A percentile compares a stretch with the other conserved stretches of the same genome.
Evolutionary conservation across 2,888 invertebrate genomes (phyloP).

Genomic region (Priocnemis perturbator): DNA sequence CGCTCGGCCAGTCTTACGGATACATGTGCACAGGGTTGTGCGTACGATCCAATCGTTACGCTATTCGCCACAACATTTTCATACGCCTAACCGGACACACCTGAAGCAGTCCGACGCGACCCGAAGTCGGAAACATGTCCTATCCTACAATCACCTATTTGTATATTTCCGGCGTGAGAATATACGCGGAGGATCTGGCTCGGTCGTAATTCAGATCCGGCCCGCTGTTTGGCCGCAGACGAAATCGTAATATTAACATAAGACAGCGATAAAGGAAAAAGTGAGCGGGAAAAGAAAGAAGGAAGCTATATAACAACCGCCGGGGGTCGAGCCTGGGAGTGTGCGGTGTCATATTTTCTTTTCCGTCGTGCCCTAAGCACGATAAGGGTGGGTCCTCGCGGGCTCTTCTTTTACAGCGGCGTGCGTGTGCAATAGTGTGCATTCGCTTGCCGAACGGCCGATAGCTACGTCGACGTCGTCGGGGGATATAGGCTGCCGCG

Average conservation of each 20-base stretch:
- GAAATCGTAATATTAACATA: constrained; percentile 67
- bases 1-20: too few relatives aligned
- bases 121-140: too few relatives aligned
- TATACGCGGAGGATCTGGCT: too few relatives aligned
- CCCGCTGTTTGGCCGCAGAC: neutral
- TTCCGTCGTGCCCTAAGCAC: constrained; percentile 56
- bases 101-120: too few relatives aligned
- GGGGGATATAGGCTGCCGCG: constrained; percentile 49
- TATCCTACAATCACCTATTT: too few relatives aligned
- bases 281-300: constrained; percentile 58
- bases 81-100: too few relatives aligned
- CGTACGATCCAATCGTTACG: too few relatives aligned
- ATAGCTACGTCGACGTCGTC: constrained; percentile 59
- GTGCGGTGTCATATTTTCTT: constrained; percentile 60
- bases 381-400: constrained; percentile 62
- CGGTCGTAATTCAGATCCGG: too few relatives aligned
- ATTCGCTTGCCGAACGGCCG: constrained; percentile 37
- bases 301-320: constrained; percentile 59
- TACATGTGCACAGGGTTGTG: too few relatives aligned
- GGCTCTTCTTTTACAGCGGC: neutral
- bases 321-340: constrained; percentile 12
- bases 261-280: constrained; percentile 61
- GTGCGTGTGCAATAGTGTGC: too few relatives aligned
- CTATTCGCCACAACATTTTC: too few relatives aligned
- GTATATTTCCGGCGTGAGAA: too few relatives aligned